These are phyloP conservation scores for Drosophila rufa DNA, from an alignment of 1,140 invertebrate species.

Conservation along the genomic window DNA sequence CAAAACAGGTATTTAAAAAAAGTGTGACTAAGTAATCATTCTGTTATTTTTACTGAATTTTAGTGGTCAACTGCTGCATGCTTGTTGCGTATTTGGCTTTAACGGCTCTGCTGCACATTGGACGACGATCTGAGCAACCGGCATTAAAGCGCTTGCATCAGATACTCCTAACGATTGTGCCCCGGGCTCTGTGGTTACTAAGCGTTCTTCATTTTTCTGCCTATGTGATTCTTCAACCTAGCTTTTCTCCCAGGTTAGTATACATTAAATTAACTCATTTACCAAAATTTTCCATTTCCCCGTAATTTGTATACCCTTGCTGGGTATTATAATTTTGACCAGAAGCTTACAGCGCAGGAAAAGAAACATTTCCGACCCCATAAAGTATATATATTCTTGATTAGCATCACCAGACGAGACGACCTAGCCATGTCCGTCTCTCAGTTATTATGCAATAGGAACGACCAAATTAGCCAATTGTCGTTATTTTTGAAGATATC, in stretches of 20 bases:
- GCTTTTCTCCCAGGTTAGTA: constrained; percentile 66
- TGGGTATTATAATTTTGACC: too few species aligned
- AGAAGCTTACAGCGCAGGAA: too few species aligned
- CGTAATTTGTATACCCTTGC: too few species aligned
- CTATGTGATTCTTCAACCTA: constrained; percentile 65
- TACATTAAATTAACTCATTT: neutral
- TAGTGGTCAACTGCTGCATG: constrained; percentile 72
- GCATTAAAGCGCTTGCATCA: constrained; percentile 56
- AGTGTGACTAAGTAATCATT: neutral
- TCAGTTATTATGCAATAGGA: too few species aligned
- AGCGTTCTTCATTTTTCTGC: constrained; percentile 64
- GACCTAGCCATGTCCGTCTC: too few species aligned
- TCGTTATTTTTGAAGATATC: too few species aligned
- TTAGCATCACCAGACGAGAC: too few species aligned
- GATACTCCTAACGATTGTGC: constrained; percentile 56
- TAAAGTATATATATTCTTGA: too few species aligned
- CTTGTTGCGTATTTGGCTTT: constrained; percentile 60
- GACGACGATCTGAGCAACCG: constrained; percentile 55
- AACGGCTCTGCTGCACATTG: constrained; percentile 62
- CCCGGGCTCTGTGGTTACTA: constrained; percentile 60
- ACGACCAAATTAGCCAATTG: too few species aligned
- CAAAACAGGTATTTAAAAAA: neutral
- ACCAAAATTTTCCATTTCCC: too few species aligned
- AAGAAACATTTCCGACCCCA: too few species aligned
- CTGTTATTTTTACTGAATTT: neutral